Conservation (phyloP, 2,888 invertebrate species). For the Drosophila cracens region DNA sequence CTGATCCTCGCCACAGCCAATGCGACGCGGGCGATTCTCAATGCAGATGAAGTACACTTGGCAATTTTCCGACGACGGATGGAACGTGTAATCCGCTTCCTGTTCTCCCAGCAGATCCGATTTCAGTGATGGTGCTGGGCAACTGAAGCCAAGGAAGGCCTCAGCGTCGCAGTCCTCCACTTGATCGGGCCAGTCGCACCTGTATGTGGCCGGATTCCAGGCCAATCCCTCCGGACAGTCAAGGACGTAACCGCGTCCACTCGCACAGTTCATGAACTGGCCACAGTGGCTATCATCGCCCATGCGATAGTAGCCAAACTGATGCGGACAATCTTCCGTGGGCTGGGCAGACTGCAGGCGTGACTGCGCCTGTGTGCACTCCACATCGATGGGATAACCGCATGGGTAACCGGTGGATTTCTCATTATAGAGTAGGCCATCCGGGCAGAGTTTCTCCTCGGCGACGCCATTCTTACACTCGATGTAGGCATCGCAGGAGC, state of each 20-base stretch:
- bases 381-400: constrained; percentile 93
- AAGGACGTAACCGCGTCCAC: constrained; percentile 90
- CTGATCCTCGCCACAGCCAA: constrained; percentile 90
- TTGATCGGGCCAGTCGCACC: constrained; percentile 95
- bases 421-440: constrained; percentile 92
- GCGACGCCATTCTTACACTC: constrained; percentile 91
- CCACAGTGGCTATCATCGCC: constrained; percentile 90
- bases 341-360: constrained; percentile 87
- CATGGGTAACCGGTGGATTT: constrained; percentile 91
- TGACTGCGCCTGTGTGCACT: constrained; percentile 89
- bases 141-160: constrained; percentile 91
- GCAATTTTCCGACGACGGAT: constrained; percentile 88
- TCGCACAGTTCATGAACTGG: constrained; percentile 92
- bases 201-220: constrained; percentile 89
- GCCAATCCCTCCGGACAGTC: constrained; percentile 94
- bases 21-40: constrained; percentile 89
- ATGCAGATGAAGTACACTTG: constrained; percentile 93
- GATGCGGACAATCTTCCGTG: constrained; percentile 92
- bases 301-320: constrained; percentile 92
- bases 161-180: constrained; percentile 92
- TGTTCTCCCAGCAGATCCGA: constrained; percentile 84
- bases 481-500: constrained; percentile 91
- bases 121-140: constrained; percentile 86
- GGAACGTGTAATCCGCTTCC: constrained; percentile 85
- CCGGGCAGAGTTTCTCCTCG: constrained; percentile 92